Evolutionary conservation across 2,888 invertebrate species (phyloP), one percentile per base, ranked within the genome.

Genomic region (Teleogryllus oceanicus): DNA sequence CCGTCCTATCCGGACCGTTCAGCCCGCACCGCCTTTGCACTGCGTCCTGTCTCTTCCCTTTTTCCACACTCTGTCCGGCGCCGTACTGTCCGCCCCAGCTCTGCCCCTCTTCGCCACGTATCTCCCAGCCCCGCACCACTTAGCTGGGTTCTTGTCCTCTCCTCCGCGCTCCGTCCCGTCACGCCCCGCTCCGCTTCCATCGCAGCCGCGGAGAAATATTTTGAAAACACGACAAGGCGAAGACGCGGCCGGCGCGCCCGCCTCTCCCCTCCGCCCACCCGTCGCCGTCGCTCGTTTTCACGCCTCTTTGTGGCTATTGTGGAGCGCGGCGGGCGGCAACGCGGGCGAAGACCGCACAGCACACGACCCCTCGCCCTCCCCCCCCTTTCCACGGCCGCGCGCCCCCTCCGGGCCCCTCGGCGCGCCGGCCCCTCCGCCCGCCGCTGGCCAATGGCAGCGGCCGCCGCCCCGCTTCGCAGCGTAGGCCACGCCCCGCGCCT

Each of bases 271-370:
- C 37, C 37, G 37, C 37, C 37, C 62, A 11, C 13, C 62, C 10
- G 62, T 4, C 62, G 13, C 11, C 62, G 13, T 2, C 62, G 62
- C 16, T 62, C 62, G 62, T 62, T 62, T 62, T 62, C 62, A 62
- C 62, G 62, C 62, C 62, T 62, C 62, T 62, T 62, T 62, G 62
- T 62, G 62, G 62, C 62, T 62, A 62, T 62, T 62, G 62, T 62
- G n/a, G n/a, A 62, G 62, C 62, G 62, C 13, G n/a, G 16, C 16
- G n/a, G 16, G n/a, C 62, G 62, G 3, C 62, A 11, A 62, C 16
- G 62, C 5, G 62, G 62, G 16, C n/a, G 62, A 13, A n/a, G 13
- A 13, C n/a, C 16, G 16, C 62, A n/a, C 62, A 13, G 13, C 37
- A 37, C 37, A 37, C 37, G 37, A 37, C 37, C 37, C 37, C 37